phyloP scores from a whole-genome alignment of 2,888 invertebrate species.

The Oxystoma pomonae region DNA sequence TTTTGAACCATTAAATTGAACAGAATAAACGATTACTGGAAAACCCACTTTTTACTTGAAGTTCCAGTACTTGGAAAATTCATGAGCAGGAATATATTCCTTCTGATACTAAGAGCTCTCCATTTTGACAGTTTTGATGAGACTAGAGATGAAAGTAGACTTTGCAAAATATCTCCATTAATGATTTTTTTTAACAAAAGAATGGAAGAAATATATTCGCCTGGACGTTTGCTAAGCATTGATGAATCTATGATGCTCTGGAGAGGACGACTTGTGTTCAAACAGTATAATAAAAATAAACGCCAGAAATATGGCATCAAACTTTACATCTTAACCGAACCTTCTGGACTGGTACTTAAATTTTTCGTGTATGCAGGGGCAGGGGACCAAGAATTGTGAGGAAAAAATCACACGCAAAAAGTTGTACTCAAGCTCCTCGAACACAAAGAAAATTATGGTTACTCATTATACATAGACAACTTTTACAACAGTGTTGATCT shows the following conservation, averaged over 20 bases:
- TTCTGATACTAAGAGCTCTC: background rate
- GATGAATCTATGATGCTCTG: slow-evolving; percentile 9
- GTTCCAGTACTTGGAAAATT: background rate
- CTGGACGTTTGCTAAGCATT: background rate
- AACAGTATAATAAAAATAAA: no score
- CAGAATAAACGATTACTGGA: background rate
- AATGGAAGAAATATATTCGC: slow-evolving; percentile 3
- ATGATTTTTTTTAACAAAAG: slow-evolving; percentile 5
- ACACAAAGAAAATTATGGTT: background rate
- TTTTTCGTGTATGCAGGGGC: no score
- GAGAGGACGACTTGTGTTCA: slow-evolving; percentile 10
- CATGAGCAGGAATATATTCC: background rate
- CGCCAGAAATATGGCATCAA: no score
- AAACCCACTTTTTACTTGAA: background rate
- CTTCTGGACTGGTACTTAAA: no score
- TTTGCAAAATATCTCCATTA: slow-evolving; percentile 1
- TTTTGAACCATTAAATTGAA: background rate
- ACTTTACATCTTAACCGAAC: no score
- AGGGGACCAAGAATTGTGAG: no score
- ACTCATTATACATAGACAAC: background rate
- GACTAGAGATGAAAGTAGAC: no score
- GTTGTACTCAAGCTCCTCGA: no score
- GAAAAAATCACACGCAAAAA: background rate
- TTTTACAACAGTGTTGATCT: background rate
- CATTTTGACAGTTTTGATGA: background rate